Evolutionary conservation across 2,113 vertebrate genomes (phyloP), one percentile per base, ranked within the genome.

Genomic region (Corythaeola cristata): DNA sequence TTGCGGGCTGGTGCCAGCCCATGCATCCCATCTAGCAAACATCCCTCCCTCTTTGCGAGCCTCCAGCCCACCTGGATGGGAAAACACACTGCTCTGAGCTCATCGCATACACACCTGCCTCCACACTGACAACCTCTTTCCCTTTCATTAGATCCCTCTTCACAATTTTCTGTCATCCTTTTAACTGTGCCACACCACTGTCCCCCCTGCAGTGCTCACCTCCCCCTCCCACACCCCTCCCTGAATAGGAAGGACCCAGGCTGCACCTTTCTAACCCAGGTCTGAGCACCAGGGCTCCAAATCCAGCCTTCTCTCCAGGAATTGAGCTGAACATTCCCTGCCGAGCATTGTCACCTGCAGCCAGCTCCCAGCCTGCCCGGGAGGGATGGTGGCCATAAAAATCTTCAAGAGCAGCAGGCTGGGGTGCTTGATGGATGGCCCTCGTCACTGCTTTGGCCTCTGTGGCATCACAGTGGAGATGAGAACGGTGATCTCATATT

Each of bases 171-270:
- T 18, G 22, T 8, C 19, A 3, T 27, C 52, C 56, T 18, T 53
- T 63, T 13, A 32, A 3, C 30, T 6, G 27, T 32, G 35, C 26
- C 50, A 15, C 59, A 9, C 10, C 72, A 1, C 45, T 3, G 28
- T 8, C 39, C 19, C 49, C 32, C n/a, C 56, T 1, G 13, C 3
- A 1, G 28, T 6, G 5, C 30, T 12, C 1, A 0, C 58, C 49
- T 19, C 37, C 26, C 20, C 30, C 56, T 64, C 20, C 16, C 16
- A 8, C 23, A 35, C 9, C 15, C 11, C 8, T 47, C 17, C 7
- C 44, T 3, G 1, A 39, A 15, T 1, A 35, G 39, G 9, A 75
- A 26, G 9, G 66, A 5, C 15, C 7, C 47, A 33, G 27, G 6
- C 18, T 24, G 21, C 50, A 3, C 11, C 4, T 58, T 77, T n/a